These are phyloP conservation scores for Chrysina gloriosa DNA, from an alignment of 2,888 invertebrate species.

Conservation along the genomic window DNA sequence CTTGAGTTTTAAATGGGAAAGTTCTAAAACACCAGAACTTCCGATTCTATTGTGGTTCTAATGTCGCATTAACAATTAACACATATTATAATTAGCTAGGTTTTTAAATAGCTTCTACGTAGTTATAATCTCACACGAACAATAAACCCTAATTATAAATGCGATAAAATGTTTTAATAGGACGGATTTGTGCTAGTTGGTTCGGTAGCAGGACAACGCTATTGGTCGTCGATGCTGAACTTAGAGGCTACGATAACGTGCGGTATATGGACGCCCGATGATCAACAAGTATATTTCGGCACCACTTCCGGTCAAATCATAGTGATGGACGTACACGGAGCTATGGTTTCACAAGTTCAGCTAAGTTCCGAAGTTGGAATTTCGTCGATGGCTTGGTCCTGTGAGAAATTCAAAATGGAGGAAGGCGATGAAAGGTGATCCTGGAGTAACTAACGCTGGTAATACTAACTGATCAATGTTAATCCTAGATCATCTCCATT, in stretches of 20 bases:
- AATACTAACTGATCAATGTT: conserved; percentile 8
- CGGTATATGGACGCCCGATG: conserved; percentile 98
- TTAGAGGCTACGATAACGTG: conserved; percentile 94
- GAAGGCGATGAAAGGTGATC: conserved; percentile 84
- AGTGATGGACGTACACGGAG: conserved; percentile 96
- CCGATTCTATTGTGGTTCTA: no score
- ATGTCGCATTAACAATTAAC: no score
- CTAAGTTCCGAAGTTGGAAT: conserved; percentile 89
- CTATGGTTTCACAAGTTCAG: conserved; percentile 94
- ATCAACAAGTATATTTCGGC: conserved; percentile 96
- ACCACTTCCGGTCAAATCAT: conserved; percentile 95
- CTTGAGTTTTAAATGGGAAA: no score
- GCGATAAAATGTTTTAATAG: conserved; percentile 63
- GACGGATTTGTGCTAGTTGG: conserved; percentile 99
- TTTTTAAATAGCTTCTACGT: no score
- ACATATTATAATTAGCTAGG: no score
- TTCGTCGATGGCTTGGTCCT: conserved; percentile 95
- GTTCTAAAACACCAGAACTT: no score
- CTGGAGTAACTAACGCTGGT: conserved; percentile 69
- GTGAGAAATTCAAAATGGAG: conserved; percentile 98
- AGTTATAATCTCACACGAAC: no score
- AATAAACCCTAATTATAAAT: conserved; percentile 4
- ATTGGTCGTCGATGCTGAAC: conserved; percentile 98
- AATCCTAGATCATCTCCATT: no score
- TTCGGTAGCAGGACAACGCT: conserved; percentile 95